Base-by-base conservation (phyloP, 2,113 vertebrate species). In the Mormyrus iriodes region DNA sequence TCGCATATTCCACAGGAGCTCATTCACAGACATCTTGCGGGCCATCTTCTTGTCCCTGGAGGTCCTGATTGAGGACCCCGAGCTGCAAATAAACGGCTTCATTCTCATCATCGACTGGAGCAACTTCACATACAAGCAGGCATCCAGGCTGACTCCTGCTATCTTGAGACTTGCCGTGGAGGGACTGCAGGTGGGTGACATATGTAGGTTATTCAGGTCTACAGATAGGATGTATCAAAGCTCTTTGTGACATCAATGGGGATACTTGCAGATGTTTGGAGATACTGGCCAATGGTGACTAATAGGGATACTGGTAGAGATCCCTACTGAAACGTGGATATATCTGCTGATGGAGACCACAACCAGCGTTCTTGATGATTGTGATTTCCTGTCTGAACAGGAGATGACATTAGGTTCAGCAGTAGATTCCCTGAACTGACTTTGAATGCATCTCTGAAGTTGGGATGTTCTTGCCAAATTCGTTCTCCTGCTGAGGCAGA, bases 81-180 rank as follows among this genome's bases (percentile, higher is more conserved):
- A 96, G 88, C 96, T 97, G 92, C 96, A 97, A 92, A 96, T 97
- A 92, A 97, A 97, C 89, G 96, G 96, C 53, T 97, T 97, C 94
- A 95, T 97, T 93, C 93, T 97, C 91, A 97, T 97, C 91, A 97
- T 97, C 94, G 96, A 97, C 89, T 97, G 96, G 96, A 97, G 96
- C 92, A 97, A 97, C 93, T 97, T 97, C 91, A 96, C 96, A 92
- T 97, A 97, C 95, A 97, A 97, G 92, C 96, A 97, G 96, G 96
- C 96, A 69, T 97, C 96, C 92, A 97, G 97, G 91, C 94, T 97
- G 88, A 97, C 96, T 0, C 96, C 96, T 0, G 96, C 96, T 4
- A 97, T 97, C 89, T 95, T 97, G 91, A 96, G 94, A 90, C 92
- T 97, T 92, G 96, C 96, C 86, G 97, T 97, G 13, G 96, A 97